Percentiles rank a stretch among this genome's conserved stretches.
Conservation (phyloP, 2,888 invertebrate species). For the Theodoxus fluviatilis region DNA sequence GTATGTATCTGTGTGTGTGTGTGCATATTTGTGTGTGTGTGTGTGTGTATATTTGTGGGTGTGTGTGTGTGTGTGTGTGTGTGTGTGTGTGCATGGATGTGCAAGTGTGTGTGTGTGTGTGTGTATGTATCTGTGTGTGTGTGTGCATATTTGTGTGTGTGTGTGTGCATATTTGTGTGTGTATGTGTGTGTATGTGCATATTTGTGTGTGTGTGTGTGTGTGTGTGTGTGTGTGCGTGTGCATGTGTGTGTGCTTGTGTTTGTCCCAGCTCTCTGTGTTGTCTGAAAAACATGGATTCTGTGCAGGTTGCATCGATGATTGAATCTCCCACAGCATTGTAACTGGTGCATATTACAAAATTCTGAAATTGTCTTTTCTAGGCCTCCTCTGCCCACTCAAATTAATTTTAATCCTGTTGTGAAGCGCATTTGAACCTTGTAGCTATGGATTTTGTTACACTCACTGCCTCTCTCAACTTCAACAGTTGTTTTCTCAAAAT, state of each 20-base stretch:
- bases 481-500: too few relatives aligned
- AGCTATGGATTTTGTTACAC: too few relatives aligned
- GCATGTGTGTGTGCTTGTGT: background rate
- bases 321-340: too few relatives aligned
- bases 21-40: background rate
- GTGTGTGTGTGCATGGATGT: background rate
- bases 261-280: too few relatives aligned
- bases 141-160: background rate
- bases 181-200: background rate
- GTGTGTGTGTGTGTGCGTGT: background rate
- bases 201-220: background rate
- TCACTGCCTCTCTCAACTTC: too few relatives aligned
- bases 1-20: constrained; percentile 11
- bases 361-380: too few relatives aligned
- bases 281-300: too few relatives aligned
- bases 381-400: too few relatives aligned
- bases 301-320: too few relatives aligned
- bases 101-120: constrained; percentile 13
- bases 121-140: constrained; percentile 11
- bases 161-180: background rate
- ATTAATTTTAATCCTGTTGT: too few relatives aligned
- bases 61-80: background rate
- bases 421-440: too few relatives aligned
- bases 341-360: too few relatives aligned
- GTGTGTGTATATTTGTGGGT: background rate